Evolutionary conservation across 2,113 vertebrate genomes (phyloP).

Genomic region (Pygoscelis adeliae): DNA sequence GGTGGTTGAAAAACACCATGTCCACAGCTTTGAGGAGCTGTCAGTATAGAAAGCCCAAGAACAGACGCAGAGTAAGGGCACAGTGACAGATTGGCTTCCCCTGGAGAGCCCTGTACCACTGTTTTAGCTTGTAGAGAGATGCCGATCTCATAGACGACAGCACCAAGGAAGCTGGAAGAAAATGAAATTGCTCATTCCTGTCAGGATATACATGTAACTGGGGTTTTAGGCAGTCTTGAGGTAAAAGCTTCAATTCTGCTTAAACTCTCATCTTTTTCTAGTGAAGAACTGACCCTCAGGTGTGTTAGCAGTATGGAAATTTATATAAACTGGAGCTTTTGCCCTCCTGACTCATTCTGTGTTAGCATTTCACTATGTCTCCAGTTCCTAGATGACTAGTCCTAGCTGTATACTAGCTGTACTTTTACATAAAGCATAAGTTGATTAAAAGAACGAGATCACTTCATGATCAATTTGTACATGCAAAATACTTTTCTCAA

Average conservation of each 20-base stretch:
- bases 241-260: background rate
- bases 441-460: background rate
- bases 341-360: background rate
- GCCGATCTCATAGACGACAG: accelerated
- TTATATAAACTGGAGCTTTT: background rate
- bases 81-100: background rate
- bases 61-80: background rate
- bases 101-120: background rate
- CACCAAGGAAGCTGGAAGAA: background rate
- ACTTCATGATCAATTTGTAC: background rate
- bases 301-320: background rate
- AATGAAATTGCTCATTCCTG: background rate
- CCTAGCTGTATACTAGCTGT: background rate
- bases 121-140: background rate
- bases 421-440: background rate
- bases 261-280: background rate
- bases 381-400: background rate
- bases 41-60: background rate
- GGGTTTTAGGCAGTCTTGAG: background rate
- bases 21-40: background rate
- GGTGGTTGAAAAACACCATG: accelerated
- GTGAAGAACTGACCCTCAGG: background rate
- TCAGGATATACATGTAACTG: background rate
- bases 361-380: background rate
- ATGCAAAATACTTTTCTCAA: background rate